Base-by-base conservation (phyloP, 2,113 vertebrate genomes). In the Corvus moneduloides region DNA sequence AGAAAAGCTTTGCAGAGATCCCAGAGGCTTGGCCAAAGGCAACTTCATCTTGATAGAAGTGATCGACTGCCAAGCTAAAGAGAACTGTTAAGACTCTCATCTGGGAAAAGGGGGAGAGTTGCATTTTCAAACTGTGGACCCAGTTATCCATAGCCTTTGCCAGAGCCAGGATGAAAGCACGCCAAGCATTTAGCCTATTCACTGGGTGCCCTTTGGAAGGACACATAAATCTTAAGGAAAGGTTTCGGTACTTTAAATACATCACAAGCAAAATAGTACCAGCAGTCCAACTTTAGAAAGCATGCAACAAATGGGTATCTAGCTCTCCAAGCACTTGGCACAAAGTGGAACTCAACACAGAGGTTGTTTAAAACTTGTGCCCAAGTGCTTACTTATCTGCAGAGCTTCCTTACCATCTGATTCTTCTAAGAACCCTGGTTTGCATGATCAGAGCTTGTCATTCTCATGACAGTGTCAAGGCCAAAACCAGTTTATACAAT, bases 1-100 rank as follows among this genome's bases (percentile, higher is more conserved):
- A 94, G 82, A 76, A 97, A 86, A 96, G 87, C 67, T 96, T 85
- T 93, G 61, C 80, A 83, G 56, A 95, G 62, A 84, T 84, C 87
- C 87, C 55, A 81, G 59, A 84, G 92, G 82, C 61, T 75, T 88
- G 90, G 93, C 93, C 83, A 95, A 84, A 92, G 94, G 96, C 75
- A 89, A 64, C 44, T 55, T 51, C 80, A 61, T 62, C 80, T 67
- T 71, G 54, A 91, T 93, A 83, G 82, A 94, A 93, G 56, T 46
- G 67, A 93, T 94, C 6, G 0, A 74, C 72, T 84, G 78, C 86
- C 91, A 93, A 48, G 86, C 48, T 92, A 41, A 89, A 77, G 39
- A 91, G 37, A 46, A 19, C 55, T 39, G 54, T 63, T 64, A 48
- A 88, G 68, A 84, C 56, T 91, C 41, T 84, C 67, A 82, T 79